Percentiles rank a stretch among this genome's conserved stretches.
Evolutionary conservation across 1,140 invertebrate species (phyloP).

Genomic region (Zaprionus capensis): DNA sequence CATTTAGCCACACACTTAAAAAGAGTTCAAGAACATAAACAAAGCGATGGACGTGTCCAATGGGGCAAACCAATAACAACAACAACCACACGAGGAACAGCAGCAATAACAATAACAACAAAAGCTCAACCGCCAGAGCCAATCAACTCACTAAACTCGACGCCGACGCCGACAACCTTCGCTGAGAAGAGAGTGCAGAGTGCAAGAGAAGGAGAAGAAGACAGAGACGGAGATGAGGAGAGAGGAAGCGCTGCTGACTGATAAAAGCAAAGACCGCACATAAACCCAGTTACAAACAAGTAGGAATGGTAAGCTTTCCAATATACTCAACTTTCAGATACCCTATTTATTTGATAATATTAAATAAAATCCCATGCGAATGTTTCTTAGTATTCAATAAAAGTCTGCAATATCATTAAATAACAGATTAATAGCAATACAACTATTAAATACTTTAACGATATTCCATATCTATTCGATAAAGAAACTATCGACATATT

Average conservation of each 20-base stretch:
- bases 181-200: slow-evolving; percentile 15
- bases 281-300: slow-evolving; percentile 63
- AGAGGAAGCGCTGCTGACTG: slow-evolving; percentile 25
- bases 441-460: background rate
- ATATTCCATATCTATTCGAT: too few species aligned
- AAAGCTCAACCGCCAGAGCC: slow-evolving; percentile 48
- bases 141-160: slow-evolving; percentile 69
- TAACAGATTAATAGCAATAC: too few species aligned
- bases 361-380: too few species aligned
- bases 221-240: background rate
- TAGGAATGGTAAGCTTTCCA: background rate
- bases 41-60: slow-evolving; percentile 51
- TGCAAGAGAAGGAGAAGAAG: background rate
- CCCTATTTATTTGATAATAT: background rate
- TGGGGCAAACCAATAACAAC: slow-evolving; percentile 23
- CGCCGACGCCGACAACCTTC: slow-evolving; percentile 54
- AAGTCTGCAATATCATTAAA: too few species aligned
- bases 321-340: background rate
- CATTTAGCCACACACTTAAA: slow-evolving; percentile 59
- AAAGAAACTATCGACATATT: too few species aligned
- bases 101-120: slow-evolving; percentile 9
- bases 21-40: slow-evolving; percentile 80
- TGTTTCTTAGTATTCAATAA: too few species aligned
- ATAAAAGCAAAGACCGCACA: slow-evolving; percentile 65
- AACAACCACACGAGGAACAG: background rate